Evolutionary conservation across 2,888 invertebrate genomes (phyloP).

Genomic region (Cephus pygmeus): DNA sequence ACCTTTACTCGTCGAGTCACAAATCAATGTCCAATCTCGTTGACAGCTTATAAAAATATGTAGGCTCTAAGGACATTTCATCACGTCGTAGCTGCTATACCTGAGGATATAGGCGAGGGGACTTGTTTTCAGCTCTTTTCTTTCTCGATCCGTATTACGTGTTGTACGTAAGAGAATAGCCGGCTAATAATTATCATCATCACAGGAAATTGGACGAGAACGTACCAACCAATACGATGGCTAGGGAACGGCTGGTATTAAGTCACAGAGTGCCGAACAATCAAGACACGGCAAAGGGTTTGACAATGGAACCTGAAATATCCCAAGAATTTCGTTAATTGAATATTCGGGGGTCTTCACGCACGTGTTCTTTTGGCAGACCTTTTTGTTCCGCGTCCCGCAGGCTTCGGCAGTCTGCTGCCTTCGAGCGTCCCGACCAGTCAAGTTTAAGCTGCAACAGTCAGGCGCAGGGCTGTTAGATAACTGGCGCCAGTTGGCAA

Average conservation of each 20-base stretch:
- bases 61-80: neutral
- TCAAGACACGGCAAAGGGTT: neutral
- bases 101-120: neutral
- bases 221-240: neutral
- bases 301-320: neutral
- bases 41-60: slow-evolving; percentile 42
- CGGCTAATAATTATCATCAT: neutral
- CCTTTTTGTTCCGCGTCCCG: neutral
- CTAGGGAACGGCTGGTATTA: neutral
- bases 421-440: neutral
- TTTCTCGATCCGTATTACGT: neutral
- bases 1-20: slow-evolving; percentile 7
- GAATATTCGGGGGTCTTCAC: neutral
- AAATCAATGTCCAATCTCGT: slow-evolving; percentile 46
- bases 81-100: neutral
- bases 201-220: neutral
- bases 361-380: neutral
- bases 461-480: slow-evolving; percentile 27
- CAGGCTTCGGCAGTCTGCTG: neutral
- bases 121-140: neutral
- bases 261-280: neutral
- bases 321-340: neutral
- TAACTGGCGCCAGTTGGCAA: slow-evolving; percentile 40
- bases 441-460: slow-evolving; percentile 45
- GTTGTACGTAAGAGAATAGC: neutral